Conservation (phyloP, 92 coral and sea anemone species). For the Phenganax subtilis region DNA sequence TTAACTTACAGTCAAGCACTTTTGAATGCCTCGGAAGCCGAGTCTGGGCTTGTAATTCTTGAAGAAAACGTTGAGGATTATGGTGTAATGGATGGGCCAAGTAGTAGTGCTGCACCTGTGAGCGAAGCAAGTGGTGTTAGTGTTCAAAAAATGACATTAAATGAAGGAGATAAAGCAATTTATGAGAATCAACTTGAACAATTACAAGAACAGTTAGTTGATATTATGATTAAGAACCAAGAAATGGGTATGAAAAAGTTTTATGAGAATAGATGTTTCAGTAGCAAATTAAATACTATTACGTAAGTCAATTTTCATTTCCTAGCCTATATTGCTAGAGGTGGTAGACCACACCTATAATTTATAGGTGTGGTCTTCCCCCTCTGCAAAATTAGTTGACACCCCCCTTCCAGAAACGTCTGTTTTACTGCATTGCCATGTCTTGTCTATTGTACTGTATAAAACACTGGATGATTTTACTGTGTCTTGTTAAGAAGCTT, state of each 20-base stretch:
- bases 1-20: neutral
- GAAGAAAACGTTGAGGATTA: neutral
- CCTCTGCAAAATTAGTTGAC: too few relatives aligned
- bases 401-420: too few relatives aligned
- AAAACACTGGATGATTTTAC: too few relatives aligned
- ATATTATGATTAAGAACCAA: constrained; percentile 86
- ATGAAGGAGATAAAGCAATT: constrained; percentile 59
- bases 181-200: constrained; percentile 90
- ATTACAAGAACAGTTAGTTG: constrained; percentile 90
- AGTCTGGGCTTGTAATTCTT: neutral
- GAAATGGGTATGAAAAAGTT: constrained; percentile 60
- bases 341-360: neutral
- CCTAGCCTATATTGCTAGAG: neutral
- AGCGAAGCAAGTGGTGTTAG: neutral
- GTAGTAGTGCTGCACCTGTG: neutral
- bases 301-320: neutral
- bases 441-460: too few relatives aligned
- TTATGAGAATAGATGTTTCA: neutral
- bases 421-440: too few relatives aligned
- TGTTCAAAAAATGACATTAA: neutral
- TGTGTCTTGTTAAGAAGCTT: too few relatives aligned
- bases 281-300: neutral
- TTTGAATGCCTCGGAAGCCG: too few relatives aligned
- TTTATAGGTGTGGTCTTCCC: too few relatives aligned
- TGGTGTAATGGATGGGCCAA: neutral